Conservation (phyloP, 2,797 vertebrate species). For the Cossypha caffra region DNA sequence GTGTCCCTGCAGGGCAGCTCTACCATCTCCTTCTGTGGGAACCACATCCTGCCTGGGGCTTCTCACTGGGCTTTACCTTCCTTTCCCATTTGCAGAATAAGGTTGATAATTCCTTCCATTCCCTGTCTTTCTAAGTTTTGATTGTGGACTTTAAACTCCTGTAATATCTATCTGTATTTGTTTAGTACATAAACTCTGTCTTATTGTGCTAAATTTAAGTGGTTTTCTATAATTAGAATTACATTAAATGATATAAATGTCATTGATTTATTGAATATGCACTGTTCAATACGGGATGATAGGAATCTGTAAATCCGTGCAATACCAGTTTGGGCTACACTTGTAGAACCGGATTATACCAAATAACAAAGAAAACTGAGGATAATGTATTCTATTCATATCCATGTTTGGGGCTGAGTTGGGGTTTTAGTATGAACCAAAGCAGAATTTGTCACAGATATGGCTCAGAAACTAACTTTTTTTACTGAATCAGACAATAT, state of each 20-base stretch:
- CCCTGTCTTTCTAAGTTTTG: neutral
- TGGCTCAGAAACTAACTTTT: neutral
- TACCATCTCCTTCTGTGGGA: neutral
- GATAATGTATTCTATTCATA: neutral
- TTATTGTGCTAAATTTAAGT: neutral
- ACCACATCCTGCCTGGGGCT: neutral
- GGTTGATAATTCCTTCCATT: neutral
- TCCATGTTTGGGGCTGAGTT: neutral
- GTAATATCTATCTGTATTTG: neutral
- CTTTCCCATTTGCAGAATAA: neutral
- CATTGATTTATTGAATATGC: neutral
- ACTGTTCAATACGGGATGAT: neutral
- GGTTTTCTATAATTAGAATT: neutral
- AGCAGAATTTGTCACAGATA: neutral
- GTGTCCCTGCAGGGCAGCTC: neutral
- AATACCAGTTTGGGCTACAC: neutral
- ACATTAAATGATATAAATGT: neutral
- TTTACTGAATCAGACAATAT: neutral
- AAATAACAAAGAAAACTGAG: neutral
- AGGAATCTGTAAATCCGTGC: neutral
- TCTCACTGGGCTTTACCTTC: neutral
- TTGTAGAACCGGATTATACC: neutral
- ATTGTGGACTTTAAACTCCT: neutral
- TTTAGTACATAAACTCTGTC: neutral
- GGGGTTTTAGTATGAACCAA: neutral